A percentile compares a stretch with the other conserved stretches of the same genome.
These are phyloP conservation scores for Drosophila pullipes DNA, from an alignment of 2,888 invertebrate genomes.

Conservation along the genomic window DNA sequence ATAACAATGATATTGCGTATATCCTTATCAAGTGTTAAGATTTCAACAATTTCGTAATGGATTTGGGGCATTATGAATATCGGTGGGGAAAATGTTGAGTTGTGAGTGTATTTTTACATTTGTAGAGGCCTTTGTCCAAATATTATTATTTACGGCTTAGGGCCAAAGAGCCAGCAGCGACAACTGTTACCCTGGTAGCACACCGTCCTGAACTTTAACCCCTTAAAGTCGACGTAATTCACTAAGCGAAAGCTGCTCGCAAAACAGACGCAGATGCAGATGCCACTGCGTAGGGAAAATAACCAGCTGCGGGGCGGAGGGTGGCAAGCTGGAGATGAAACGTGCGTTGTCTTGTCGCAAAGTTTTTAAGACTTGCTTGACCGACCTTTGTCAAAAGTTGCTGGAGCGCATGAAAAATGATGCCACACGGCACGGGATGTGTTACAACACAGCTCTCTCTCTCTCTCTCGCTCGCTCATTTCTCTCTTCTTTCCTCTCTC, in stretches of 20 bases:
- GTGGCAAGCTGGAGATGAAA: slow-evolving; percentile 52
- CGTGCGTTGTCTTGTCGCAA: slow-evolving; percentile 81
- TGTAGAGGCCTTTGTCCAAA: slow-evolving; percentile 69
- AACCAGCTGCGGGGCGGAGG: not conserved
- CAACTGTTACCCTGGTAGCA: slow-evolving; percentile 75
- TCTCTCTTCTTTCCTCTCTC: not conserved
- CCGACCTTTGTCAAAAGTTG: slow-evolving; percentile 82
- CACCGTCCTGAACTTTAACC: slow-evolving; percentile 73
- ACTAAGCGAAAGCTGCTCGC: slow-evolving; percentile 73
- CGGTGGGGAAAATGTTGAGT: slow-evolving; percentile 33
- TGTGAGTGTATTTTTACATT: slow-evolving; percentile 20
- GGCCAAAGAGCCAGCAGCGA: slow-evolving; percentile 73
- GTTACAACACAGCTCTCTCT: slow-evolving; percentile 54
- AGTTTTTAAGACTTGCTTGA: slow-evolving; percentile 82
- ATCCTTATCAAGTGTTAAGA: slow-evolving; percentile 32
- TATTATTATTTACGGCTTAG: slow-evolving; percentile 81
- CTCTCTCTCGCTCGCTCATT: slow-evolving; percentile 1
- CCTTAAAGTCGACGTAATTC: slow-evolving; percentile 78
- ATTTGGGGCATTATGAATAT: slow-evolving; percentile 55
- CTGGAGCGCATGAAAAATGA: slow-evolving; percentile 81
- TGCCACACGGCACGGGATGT: slow-evolving; percentile 72
- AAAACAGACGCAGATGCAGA: slow-evolving; percentile 59
- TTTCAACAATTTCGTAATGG: slow-evolving; percentile 56
- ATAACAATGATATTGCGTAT: not conserved
- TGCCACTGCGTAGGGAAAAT: slow-evolving; percentile 17